A percentile compares a stretch with the other conserved stretches of the same genome.
Evolutionary conservation across 1,140 invertebrate genomes (phyloP).

Genomic region (Ceratina australensis): DNA sequence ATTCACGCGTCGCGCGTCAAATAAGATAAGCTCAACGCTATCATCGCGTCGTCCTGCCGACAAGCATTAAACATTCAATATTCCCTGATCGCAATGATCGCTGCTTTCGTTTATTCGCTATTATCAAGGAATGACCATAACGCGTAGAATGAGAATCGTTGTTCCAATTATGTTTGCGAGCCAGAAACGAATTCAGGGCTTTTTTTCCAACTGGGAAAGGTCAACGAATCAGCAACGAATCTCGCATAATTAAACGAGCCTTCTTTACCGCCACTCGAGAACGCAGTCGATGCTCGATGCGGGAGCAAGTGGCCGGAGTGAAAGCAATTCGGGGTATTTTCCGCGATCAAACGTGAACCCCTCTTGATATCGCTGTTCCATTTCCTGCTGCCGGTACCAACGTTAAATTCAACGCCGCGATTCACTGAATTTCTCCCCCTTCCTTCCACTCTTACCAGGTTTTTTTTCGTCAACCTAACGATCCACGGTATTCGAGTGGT

Average conservation of each 20-base stretch:
- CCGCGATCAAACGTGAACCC: conserved; percentile 38
- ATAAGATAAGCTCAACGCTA: conserved; percentile 15
- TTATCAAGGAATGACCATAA: too few species aligned
- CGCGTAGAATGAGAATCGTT: too few species aligned
- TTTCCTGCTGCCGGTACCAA: conserved; percentile 1
- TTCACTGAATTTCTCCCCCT: conserved; percentile 7
- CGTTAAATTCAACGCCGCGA: conserved; percentile 44
- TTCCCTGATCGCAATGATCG: too few species aligned
- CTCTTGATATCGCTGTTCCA: conserved; percentile 12
- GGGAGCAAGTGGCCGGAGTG: neutral
- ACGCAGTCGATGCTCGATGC: neutral
- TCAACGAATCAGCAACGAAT: too few species aligned
- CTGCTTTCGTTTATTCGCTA: too few species aligned
- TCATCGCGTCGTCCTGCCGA: neutral
- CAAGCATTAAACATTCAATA: too few species aligned
- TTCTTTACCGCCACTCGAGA: neutral
- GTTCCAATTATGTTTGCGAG: too few species aligned
- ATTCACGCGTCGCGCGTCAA: neutral
- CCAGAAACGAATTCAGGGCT: too few species aligned
- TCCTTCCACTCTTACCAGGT: neutral
- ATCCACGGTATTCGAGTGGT: conserved; percentile 1
- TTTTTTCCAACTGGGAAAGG: too few species aligned
- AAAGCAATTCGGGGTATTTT: conserved; percentile 35
- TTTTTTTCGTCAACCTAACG: conserved; percentile 1
- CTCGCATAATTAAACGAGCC: neutral